phyloP scores from a whole-genome alignment of 2,888 invertebrate genomes.

The Digitonthophagus gazella region DNA sequence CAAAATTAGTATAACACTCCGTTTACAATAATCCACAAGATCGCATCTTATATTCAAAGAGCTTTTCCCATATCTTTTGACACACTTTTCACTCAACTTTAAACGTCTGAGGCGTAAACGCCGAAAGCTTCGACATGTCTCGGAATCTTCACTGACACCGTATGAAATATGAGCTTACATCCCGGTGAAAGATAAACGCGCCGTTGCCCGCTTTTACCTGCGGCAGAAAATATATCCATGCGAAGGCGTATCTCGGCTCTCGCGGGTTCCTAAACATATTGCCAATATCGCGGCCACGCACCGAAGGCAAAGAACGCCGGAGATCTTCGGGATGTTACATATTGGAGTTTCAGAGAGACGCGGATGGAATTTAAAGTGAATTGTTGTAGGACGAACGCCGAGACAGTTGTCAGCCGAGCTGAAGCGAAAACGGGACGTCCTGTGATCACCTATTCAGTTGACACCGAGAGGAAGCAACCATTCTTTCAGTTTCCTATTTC shows the following conservation, averaged over 20 bases:
- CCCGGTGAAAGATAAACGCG: not conserved
- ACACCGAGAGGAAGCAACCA: not conserved
- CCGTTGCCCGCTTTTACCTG: not conserved
- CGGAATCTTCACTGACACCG: not conserved
- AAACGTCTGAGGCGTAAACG: not conserved
- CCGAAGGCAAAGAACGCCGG: not conserved
- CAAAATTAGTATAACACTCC: too few relatives aligned
- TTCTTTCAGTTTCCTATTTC: too few relatives aligned
- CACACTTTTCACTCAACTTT: not conserved
- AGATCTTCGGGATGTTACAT: not conserved
- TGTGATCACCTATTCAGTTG: not conserved
- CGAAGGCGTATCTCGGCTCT: not conserved
- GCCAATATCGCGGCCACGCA: not conserved
- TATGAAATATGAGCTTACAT: not conserved
- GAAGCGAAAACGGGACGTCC: not conserved
- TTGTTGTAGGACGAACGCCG: not conserved
- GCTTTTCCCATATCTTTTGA: too few relatives aligned
- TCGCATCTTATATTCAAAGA: too few relatives aligned
- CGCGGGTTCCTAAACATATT: not conserved
- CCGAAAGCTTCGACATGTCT: not conserved
- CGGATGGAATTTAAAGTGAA: not conserved
- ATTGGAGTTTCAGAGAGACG: not conserved
- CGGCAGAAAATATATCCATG: not conserved
- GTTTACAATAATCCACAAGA: too few relatives aligned
- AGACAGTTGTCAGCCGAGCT: not conserved